Percentiles rank a stretch among this genome's conserved stretches.
Conservation (phyloP, 2,888 invertebrate species). For the Exephanes ischioxanthus region DNA sequence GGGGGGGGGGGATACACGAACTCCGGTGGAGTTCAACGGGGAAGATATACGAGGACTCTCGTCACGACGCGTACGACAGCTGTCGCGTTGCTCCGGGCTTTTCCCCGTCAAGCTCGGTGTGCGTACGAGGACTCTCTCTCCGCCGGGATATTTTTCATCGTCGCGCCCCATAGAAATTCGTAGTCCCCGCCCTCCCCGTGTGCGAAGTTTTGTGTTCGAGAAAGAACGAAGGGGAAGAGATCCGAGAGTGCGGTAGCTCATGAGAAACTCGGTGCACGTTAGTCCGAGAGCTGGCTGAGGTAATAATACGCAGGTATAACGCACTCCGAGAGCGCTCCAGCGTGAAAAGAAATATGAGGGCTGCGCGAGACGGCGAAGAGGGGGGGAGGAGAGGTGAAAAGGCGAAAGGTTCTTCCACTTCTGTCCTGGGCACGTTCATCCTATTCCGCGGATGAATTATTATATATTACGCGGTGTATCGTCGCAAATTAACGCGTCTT, state of each 20-base stretch:
- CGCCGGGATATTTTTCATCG: not conserved
- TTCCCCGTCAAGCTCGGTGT: slow-evolving; percentile 9
- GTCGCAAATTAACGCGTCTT: slow-evolving; percentile 64
- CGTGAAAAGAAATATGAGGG: slow-evolving; percentile 38
- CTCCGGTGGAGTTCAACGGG: not conserved
- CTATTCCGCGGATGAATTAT: slow-evolving; percentile 34
- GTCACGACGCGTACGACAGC: slow-evolving; percentile 30
- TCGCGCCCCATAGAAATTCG: slow-evolving; percentile 20
- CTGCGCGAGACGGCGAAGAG: not conserved
- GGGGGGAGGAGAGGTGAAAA: slow-evolving; percentile 6
- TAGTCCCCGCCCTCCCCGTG: not conserved
- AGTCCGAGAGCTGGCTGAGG: not conserved
- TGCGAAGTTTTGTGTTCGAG: not conserved
- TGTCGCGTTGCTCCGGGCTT: slow-evolving; percentile 37
- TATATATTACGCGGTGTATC: slow-evolving; percentile 42
- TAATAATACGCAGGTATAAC: slow-evolving; percentile 24
- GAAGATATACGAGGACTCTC: slow-evolving; percentile 20
- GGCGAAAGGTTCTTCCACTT: slow-evolving; percentile 28
- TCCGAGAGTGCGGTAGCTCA: slow-evolving; percentile 6
- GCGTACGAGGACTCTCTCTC: not conserved
- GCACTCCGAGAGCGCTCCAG: slow-evolving; percentile 5
- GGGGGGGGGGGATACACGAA: slow-evolving; percentile 9
- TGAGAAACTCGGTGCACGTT: slow-evolving; percentile 24
- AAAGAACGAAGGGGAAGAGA: not conserved
- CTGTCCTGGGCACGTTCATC: slow-evolving; percentile 15